These are phyloP conservation scores for Cryptocephalus primarius DNA, from an alignment of 2,888 invertebrate species.

Conservation along the genomic window DNA sequence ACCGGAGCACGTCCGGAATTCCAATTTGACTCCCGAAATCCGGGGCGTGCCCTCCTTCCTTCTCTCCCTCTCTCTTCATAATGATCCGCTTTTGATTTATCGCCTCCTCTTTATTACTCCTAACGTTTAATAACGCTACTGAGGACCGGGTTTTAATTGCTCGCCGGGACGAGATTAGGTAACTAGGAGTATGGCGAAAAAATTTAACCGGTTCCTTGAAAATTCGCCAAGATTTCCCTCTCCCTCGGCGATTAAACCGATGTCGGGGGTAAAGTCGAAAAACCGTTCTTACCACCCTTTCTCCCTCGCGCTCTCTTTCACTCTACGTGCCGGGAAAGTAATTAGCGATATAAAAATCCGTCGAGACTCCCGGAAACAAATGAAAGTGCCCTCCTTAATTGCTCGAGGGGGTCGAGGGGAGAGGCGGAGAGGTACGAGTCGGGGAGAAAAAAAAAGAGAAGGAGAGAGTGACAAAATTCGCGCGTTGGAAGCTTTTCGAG, in stretches of 20 bases:
- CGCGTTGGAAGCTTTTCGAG: too few species aligned
- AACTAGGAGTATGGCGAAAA: too few species aligned
- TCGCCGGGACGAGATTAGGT: too few species aligned
- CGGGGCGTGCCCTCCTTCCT: not conserved
- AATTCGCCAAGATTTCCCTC: too few species aligned
- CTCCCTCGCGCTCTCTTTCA: not conserved
- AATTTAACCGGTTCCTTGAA: too few species aligned
- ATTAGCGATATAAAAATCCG: conserved; percentile 41
- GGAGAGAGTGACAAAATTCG: too few species aligned
- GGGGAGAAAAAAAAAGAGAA: too few species aligned
- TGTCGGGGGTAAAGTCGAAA: too few species aligned
- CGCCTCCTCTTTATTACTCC: not conserved
- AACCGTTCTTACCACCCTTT: too few species aligned
- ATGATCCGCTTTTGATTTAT: conserved; percentile 1
- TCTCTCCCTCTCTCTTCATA: not conserved
- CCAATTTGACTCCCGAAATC: conserved; percentile 1
- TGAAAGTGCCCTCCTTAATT: conserved; percentile 29
- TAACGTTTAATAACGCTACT: too few species aligned
- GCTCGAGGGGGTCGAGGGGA: conserved; percentile 2
- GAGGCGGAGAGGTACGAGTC: not conserved
- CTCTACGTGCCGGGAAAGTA: conserved; percentile 37
- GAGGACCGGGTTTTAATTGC: too few species aligned
- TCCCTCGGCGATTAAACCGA: too few species aligned
- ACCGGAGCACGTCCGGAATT: not conserved
- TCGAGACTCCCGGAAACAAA: conserved; percentile 27